Evolutionary conservation across 2,888 invertebrate genomes (phyloP).

Genomic region (Drosophila histrio): DNA sequence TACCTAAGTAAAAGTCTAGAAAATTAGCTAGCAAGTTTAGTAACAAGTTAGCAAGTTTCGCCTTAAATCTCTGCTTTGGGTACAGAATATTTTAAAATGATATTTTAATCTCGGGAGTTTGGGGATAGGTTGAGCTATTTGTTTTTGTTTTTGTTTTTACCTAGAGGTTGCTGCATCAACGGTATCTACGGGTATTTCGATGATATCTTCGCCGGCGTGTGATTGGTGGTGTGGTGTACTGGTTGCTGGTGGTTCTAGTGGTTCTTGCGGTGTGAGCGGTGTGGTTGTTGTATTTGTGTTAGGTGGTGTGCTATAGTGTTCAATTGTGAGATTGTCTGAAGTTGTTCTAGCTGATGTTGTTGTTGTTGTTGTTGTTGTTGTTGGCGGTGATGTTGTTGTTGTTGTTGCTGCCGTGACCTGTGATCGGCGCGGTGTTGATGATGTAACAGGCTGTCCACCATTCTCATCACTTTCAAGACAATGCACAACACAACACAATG

Average conservation of each 20-base stretch:
- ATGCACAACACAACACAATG: slow-evolving; percentile 49
- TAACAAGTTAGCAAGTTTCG: too few relatives aligned
- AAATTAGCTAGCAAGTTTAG: too few relatives aligned
- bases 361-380: slow-evolving; percentile 43
- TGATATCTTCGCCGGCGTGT: slow-evolving; percentile 70
- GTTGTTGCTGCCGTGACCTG: slow-evolving; percentile 49
- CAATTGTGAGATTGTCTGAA: slow-evolving; percentile 53
- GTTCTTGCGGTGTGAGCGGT: slow-evolving; percentile 75
- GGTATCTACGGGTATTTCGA: slow-evolving; percentile 81
- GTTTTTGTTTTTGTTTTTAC: too few relatives aligned
- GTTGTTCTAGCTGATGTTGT: slow-evolving; percentile 47
- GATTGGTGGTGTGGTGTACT: slow-evolving; percentile 65
- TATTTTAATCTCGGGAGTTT: too few relatives aligned
- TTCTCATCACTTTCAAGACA: slow-evolving; percentile 72
- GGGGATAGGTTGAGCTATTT: background rate
- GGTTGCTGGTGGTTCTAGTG: slow-evolving; percentile 68
- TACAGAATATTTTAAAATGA: slow-evolving; percentile 17
- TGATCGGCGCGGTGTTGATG: slow-evolving; percentile 77
- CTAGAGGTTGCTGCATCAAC: slow-evolving; percentile 79
- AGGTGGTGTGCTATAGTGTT: slow-evolving; percentile 73
- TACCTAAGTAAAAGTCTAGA: too few relatives aligned
- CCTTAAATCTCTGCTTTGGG: background rate
- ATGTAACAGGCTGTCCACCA: slow-evolving; percentile 63
- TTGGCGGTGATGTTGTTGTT: slow-evolving; percentile 25
- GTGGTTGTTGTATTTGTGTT: slow-evolving; percentile 69